Conservation (phyloP, 2,888 invertebrate genomes). For the Rosalia funebris region DNA sequence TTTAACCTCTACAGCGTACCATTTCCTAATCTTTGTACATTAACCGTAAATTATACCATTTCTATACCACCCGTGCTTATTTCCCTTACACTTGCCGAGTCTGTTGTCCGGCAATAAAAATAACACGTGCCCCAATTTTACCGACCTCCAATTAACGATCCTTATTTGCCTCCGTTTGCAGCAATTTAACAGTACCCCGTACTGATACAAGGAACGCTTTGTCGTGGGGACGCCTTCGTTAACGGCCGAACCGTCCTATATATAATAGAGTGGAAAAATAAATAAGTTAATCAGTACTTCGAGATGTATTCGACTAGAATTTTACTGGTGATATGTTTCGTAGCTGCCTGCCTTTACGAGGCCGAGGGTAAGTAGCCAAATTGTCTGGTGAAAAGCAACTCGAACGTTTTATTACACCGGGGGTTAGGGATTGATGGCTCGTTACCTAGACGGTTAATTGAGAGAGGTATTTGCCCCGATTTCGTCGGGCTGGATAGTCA, state of each 20-base stretch:
- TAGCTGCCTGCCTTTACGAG: not conserved
- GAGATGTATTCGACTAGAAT: not conserved
- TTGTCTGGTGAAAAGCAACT: not conserved
- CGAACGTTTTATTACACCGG: not conserved
- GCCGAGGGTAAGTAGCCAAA: not conserved
- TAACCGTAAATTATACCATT: no score
- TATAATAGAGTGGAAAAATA: not conserved
- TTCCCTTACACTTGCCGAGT: constrained; percentile 1
- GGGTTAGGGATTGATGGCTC: no score
- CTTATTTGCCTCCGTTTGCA: not conserved
- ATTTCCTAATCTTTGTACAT: no score
- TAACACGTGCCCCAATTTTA: constrained; percentile 12
- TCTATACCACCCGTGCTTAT: no score
- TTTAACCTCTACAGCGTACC: no score
- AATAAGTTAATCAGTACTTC: not conserved
- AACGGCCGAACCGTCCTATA: no score
- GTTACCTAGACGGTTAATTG: no score
- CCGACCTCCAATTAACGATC: not conserved
- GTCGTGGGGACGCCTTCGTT: no score
- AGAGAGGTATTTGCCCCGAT: no score
- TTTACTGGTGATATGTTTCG: not conserved
- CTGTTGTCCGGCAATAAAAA: not conserved
- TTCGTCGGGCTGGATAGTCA: no score
- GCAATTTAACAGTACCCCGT: no score
- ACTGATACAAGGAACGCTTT: no score